phyloP scores from a whole-genome alignment of 2,888 invertebrate species.

The Trimorus sp. region DNA sequence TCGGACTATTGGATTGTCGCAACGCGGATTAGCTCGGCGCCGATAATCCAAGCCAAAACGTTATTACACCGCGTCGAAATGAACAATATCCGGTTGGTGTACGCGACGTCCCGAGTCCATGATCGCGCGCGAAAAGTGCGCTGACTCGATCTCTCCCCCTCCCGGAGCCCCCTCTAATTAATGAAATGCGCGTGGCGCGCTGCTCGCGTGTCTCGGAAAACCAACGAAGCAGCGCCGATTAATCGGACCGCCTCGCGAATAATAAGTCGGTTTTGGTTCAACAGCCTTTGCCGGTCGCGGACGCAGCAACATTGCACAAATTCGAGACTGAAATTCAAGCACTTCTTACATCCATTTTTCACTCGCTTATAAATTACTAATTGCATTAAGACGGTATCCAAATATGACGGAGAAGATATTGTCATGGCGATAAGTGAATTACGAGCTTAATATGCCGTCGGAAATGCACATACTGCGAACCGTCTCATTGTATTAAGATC shows the following conservation, averaged over 20 bases:
- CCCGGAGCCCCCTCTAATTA: slow-evolving; percentile 25
- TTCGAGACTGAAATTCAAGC: no score
- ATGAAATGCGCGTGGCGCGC: slow-evolving; percentile 50
- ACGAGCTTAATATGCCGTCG: no score
- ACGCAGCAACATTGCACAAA: no score
- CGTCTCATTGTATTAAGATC: no score
- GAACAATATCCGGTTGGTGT: neutral
- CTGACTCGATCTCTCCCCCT: no score
- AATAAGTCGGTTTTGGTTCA: slow-evolving; percentile 55
- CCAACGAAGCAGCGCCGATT: slow-evolving; percentile 50
- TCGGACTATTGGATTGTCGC: slow-evolving; percentile 15
- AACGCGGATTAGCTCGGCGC: slow-evolving; percentile 1
- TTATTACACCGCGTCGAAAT: neutral
- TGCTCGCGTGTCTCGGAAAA: slow-evolving; percentile 49
- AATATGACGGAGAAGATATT: no score
- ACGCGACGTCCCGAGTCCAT: neutral
- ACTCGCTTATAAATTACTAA: no score
- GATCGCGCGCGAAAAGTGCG: no score
- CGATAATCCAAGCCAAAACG: slow-evolving; percentile 11
- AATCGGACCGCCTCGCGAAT: slow-evolving; percentile 53
- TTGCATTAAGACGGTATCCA: no score
- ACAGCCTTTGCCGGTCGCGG: slow-evolving; percentile 39
- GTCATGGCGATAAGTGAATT: no score
- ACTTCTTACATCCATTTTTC: no score
- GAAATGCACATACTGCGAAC: no score